These are phyloP conservation scores for Remorina albescens DNA, from an alignment of 2,797 vertebrate species.

Conservation along the genomic window DNA sequence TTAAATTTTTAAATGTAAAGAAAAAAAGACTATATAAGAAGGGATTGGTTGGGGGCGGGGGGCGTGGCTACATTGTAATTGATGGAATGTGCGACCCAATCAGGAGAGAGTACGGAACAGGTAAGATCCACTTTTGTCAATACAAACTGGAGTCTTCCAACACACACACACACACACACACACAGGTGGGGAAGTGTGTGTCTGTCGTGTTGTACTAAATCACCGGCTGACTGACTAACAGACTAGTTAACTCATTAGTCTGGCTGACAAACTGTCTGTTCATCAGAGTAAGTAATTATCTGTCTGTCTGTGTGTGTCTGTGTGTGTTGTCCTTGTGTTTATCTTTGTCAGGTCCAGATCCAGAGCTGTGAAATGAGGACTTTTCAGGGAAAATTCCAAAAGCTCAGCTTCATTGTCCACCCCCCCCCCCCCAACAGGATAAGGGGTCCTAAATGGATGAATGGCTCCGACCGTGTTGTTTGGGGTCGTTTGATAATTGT, in stretches of 20 bases:
- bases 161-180: neutral
- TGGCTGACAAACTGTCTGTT: conserved; percentile 28
- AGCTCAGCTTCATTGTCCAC: too few species aligned
- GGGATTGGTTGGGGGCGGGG: too few species aligned
- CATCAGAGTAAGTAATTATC: conserved; percentile 28
- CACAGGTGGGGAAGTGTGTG: neutral
- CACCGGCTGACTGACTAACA: conserved; percentile 10
- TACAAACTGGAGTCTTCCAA: neutral
- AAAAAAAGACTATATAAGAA: too few species aligned
- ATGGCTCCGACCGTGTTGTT: neutral
- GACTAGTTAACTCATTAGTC: conserved; percentile 5
- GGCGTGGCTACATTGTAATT: too few species aligned
- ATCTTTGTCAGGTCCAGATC: too few species aligned
- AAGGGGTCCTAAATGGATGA: neutral
- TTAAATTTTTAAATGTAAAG: too few species aligned
- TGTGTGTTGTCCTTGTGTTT: neutral
- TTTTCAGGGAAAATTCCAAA: neutral
- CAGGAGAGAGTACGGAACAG: too few species aligned
- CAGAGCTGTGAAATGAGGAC: neutral
- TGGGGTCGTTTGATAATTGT: neutral
- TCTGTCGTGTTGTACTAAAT: conserved; percentile 17
- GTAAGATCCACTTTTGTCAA: too few species aligned
- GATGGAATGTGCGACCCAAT: too few species aligned
- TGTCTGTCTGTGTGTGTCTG: conserved; percentile 5
- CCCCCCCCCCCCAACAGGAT: too few species aligned